Evolutionary conservation across 1,140 invertebrate genomes (phyloP).

Genomic region (Diachasma alloeum): DNA sequence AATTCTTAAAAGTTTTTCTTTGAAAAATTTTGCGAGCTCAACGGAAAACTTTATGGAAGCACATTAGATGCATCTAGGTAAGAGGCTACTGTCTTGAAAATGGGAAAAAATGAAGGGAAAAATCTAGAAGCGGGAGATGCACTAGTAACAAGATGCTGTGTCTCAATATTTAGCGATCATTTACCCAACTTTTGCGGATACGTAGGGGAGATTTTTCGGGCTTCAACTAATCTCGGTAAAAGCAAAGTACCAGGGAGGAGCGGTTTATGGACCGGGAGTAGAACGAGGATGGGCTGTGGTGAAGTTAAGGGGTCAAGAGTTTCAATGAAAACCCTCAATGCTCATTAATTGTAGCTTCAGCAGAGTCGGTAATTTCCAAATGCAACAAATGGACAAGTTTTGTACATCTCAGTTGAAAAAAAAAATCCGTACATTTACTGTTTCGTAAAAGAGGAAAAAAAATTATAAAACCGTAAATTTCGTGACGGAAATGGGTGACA

Average conservation of each 20-base stretch:
- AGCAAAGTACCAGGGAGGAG: conserved; percentile 39
- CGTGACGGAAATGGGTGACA: conserved; percentile 11
- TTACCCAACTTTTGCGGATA: conserved; percentile 36
- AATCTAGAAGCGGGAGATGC: conserved; percentile 19
- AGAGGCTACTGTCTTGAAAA: conserved; percentile 1
- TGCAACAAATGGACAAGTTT: neutral
- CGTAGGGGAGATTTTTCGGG: conserved; percentile 2
- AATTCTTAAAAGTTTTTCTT: neutral
- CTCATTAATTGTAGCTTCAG: conserved; percentile 34
- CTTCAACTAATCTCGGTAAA: conserved; percentile 37
- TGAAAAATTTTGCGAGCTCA: neutral
- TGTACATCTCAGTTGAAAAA: neutral
- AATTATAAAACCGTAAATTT: conserved; percentile 2
- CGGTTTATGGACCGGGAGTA: neutral
- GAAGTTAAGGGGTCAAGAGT: conserved; percentile 31
- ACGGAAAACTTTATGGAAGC: neutral
- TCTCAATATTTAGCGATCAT: conserved; percentile 47
- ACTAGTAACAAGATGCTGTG: conserved; percentile 7
- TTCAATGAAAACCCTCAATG: conserved; percentile 36
- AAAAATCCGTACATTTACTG: neutral
- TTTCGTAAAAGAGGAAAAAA: neutral
- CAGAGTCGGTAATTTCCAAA: neutral
- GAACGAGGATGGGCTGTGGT: neutral
- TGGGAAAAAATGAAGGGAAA: neutral
- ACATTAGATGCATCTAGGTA: neutral